These are phyloP conservation scores for Vespertilio murinus DNA, from an alignment of 2,797 vertebrate genomes.

Conservation along the genomic window DNA sequence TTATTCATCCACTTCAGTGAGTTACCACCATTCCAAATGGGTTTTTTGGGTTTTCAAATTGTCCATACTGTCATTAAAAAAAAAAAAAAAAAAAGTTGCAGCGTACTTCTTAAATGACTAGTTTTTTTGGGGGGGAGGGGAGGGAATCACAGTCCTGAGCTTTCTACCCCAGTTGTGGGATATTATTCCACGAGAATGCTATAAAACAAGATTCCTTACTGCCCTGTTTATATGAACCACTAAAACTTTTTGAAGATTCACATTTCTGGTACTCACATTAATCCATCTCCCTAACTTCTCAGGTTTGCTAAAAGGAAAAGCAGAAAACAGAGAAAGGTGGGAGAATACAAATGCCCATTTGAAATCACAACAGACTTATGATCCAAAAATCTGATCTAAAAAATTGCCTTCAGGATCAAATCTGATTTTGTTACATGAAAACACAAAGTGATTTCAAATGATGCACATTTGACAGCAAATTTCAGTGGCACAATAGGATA, in stretches of 20 bases:
- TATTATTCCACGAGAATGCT: constrained; percentile 47
- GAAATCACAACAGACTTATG: constrained; percentile 62
- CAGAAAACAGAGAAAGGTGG: not conserved
- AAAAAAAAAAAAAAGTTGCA: constrained; percentile 39
- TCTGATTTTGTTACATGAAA: constrained; percentile 69
- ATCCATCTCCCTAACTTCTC: constrained; percentile 47
- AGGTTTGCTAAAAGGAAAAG: constrained; percentile 51
- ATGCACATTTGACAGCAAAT: constrained; percentile 53
- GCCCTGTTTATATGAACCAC: constrained; percentile 50
- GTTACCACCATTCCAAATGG: constrained; percentile 57
- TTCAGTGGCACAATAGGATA: constrained; percentile 61
- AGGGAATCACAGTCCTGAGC: constrained; percentile 19
- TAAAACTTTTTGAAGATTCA: constrained; percentile 46
- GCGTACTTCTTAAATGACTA: constrained; percentile 57
- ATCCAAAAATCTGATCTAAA: constrained; percentile 43
- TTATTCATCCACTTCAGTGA: constrained; percentile 42
- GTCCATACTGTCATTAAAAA: constrained; percentile 53
- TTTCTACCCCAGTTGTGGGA: constrained; percentile 57
- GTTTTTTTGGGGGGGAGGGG: not conserved
- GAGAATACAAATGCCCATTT: constrained; percentile 35
- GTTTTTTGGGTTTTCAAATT: constrained; percentile 55
- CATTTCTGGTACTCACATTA: constrained; percentile 7
- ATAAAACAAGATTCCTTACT: constrained; percentile 41
- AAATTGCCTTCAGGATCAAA: constrained; percentile 44
- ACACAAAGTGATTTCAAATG: constrained; percentile 72